Evolutionary conservation across 2,797 vertebrate species (phyloP).

Genomic region (Champsocephalus gunnari): DNA sequence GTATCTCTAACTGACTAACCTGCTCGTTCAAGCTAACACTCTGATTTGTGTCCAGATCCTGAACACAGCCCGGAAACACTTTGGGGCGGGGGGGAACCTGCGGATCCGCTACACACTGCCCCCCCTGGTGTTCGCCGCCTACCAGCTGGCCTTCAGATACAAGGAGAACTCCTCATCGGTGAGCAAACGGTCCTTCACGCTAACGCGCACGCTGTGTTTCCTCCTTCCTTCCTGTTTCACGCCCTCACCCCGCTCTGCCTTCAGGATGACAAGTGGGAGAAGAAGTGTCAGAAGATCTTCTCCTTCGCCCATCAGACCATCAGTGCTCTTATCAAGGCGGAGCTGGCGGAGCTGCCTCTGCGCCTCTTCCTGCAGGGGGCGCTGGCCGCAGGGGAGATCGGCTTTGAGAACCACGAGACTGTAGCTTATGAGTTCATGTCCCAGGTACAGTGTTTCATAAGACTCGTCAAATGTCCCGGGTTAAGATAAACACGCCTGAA

Average conservation of each 20-base stretch:
- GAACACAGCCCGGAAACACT: slow-evolving; percentile 97
- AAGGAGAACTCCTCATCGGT: slow-evolving; percentile 94
- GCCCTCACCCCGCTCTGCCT: neutral
- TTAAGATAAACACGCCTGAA: too few species aligned
- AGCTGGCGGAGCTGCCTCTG: slow-evolving; percentile 95
- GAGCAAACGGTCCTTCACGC: neutral
- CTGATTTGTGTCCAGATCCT: slow-evolving; percentile 87
- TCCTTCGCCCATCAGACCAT: slow-evolving; percentile 99
- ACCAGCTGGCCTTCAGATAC: slow-evolving; percentile 97
- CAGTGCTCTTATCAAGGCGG: slow-evolving; percentile 97
- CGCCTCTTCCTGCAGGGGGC: slow-evolving; percentile 98
- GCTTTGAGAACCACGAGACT: slow-evolving; percentile 98
- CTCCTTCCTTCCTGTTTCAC: accelerated
- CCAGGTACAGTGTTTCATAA: slow-evolving; percentile 84
- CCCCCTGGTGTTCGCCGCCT: slow-evolving; percentile 95
- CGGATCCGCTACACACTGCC: slow-evolving; percentile 96
- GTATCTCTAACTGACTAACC: neutral
- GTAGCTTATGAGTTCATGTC: slow-evolving; percentile 99
- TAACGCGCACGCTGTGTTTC: neutral
- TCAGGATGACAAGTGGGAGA: slow-evolving; percentile 99
- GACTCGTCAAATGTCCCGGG: too few species aligned
- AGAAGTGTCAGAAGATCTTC: slow-evolving; percentile 99
- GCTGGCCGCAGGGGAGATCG: slow-evolving; percentile 95
- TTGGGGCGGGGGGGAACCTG: slow-evolving; percentile 97
- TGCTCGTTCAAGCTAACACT: neutral